Conservation (phyloP, 2,888 invertebrate species). For the Tenthredo amoena region DNA sequence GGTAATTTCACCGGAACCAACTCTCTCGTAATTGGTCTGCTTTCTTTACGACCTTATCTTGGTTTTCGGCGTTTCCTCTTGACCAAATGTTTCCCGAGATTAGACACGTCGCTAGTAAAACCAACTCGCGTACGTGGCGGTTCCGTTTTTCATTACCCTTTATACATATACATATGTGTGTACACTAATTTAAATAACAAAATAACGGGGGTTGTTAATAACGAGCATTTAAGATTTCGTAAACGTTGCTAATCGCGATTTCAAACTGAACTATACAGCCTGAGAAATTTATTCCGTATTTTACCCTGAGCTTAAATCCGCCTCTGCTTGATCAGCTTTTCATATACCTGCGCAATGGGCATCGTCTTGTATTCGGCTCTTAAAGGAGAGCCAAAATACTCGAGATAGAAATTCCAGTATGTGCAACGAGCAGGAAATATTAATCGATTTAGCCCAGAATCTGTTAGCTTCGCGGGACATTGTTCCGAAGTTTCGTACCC, state of each 20-base stretch:
- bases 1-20: slow-evolving; percentile 23
- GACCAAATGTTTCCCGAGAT: slow-evolving; percentile 35
- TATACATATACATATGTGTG: neutral
- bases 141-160: neutral
- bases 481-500: slow-evolving; percentile 30
- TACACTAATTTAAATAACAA: slow-evolving; percentile 7
- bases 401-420: neutral
- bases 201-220: neutral
- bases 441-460: slow-evolving; percentile 22
- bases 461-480: slow-evolving; percentile 22
- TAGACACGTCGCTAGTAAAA: slow-evolving; percentile 45
- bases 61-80: slow-evolving; percentile 8
- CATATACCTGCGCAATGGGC: neutral
- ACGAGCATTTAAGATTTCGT: neutral
- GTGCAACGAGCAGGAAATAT: slow-evolving; percentile 35
- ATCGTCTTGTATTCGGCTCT: neutral
- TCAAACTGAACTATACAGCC: neutral
- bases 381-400: neutral
- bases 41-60: slow-evolving; percentile 25
- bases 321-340: neutral
- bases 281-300: neutral
- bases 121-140: neutral
- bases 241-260: slow-evolving; percentile 1
- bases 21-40: slow-evolving; percentile 30
- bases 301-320: neutral